Evolutionary conservation across 1,140 invertebrate species (phyloP).

Genomic region (Musca domestica): DNA sequence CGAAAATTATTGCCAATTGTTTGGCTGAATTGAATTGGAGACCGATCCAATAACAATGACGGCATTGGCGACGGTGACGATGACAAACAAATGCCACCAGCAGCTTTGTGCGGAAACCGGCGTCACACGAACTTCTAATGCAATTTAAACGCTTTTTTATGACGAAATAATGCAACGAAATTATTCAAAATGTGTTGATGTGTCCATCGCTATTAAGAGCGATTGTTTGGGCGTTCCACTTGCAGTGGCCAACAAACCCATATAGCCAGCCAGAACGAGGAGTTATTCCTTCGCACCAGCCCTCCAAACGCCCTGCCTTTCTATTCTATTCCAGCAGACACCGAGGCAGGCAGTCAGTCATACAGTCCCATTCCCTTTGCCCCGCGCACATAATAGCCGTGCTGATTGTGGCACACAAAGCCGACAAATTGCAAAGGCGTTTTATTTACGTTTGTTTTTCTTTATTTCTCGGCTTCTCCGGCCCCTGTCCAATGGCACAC

Average conservation of each 20-base stretch:
- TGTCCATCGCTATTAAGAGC: slow-evolving; percentile 14
- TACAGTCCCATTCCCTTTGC: too few relatives aligned
- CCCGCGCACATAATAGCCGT: too few relatives aligned
- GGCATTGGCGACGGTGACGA: background rate
- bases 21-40: slow-evolving; percentile 14
- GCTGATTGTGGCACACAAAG: slow-evolving; percentile 2
- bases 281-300: background rate
- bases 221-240: slow-evolving; percentile 1
- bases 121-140: slow-evolving; percentile 17
- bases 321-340: too few relatives aligned
- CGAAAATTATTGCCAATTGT: slow-evolving; percentile 19
- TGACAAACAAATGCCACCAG: background rate
- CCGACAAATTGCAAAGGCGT: slow-evolving; percentile 14
- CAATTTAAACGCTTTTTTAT: slow-evolving; percentile 10
- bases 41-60: background rate
- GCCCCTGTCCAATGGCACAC: too few relatives aligned
- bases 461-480: background rate
- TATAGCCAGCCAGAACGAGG: background rate
- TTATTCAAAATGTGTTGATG: slow-evolving; percentile 1
- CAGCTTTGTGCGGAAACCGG: slow-evolving; percentile 6
- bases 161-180: background rate
- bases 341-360: too few relatives aligned
- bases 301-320: too few relatives aligned
- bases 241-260: background rate
- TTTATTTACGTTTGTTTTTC: slow-evolving; percentile 10